phyloP scores from a whole-genome alignment of 2,797 vertebrate species.

The Lepus townsendii region DNA sequence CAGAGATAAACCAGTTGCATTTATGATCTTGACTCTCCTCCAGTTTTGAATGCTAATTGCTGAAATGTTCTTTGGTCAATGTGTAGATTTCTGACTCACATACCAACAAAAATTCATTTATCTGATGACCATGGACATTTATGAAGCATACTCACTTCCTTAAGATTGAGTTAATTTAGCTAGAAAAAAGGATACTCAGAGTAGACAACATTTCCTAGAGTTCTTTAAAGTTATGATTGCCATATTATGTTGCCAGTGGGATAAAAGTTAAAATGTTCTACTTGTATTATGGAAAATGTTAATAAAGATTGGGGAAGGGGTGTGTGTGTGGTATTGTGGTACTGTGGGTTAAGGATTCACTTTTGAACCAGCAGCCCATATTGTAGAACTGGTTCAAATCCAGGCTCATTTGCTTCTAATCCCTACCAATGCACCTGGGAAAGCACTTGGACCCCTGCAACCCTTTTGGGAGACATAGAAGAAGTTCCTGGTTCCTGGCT shows the following conservation, averaged over 20 bases:
- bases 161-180: background rate
- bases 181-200: background rate
- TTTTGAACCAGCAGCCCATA: no score
- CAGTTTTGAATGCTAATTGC: background rate
- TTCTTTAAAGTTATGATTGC: background rate
- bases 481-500: no score
- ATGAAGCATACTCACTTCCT: background rate
- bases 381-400: no score
- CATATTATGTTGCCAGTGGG: background rate
- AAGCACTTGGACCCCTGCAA: no score
- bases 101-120: background rate
- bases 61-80: background rate
- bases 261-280: background rate
- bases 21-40: background rate
- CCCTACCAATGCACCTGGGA: no score
- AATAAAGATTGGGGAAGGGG: no score
- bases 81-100: background rate
- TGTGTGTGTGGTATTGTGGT: no score
- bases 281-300: background rate
- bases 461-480: no score
- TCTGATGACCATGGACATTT: background rate
- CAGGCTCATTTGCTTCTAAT: no score
- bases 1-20: background rate
- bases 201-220: background rate
- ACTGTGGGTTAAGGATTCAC: no score